phyloP scores from a whole-genome alignment of 2,113 vertebrate genomes.

The Triplophysa tibetana region DNA sequence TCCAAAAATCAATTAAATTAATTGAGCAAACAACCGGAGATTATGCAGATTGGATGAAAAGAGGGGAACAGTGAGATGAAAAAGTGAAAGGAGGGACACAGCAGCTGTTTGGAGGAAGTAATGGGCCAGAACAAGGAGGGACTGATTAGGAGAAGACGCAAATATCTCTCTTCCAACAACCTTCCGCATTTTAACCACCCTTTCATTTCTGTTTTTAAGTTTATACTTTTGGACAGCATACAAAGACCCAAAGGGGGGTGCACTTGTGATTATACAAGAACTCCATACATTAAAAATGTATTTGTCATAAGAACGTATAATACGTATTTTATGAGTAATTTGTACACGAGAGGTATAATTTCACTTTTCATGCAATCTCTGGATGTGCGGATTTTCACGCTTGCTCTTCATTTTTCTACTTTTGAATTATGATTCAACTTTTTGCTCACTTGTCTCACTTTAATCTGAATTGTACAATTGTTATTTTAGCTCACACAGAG shows the following conservation, averaged over 20 bases:
- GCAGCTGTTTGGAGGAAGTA: conserved; percentile 62
- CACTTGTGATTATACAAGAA: not conserved
- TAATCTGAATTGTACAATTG: no score
- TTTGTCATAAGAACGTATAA: no score
- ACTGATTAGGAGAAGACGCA: conserved; percentile 64
- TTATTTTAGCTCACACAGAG: no score
- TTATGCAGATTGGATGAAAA: conserved; percentile 61
- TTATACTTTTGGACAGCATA: not conserved
- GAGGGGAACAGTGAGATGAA: conserved; percentile 16
- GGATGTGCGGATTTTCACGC: no score
- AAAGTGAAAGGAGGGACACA: conserved; percentile 41
- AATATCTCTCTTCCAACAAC: conserved; percentile 21
- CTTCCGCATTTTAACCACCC: not conserved
- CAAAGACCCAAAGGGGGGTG: not conserved
- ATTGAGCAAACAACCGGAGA: conserved; percentile 64
- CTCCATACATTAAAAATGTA: no score
- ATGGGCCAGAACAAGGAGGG: conserved; percentile 64
- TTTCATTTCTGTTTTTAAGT: not conserved
- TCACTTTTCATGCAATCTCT: no score
- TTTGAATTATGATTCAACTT: no score
- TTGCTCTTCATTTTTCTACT: no score
- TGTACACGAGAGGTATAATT: no score
- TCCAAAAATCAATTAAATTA: conserved; percentile 67
- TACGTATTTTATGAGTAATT: no score
- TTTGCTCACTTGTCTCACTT: no score